phyloP scores from a whole-genome alignment of 2,797 vertebrate genomes.

The Esox lucius region DNA sequence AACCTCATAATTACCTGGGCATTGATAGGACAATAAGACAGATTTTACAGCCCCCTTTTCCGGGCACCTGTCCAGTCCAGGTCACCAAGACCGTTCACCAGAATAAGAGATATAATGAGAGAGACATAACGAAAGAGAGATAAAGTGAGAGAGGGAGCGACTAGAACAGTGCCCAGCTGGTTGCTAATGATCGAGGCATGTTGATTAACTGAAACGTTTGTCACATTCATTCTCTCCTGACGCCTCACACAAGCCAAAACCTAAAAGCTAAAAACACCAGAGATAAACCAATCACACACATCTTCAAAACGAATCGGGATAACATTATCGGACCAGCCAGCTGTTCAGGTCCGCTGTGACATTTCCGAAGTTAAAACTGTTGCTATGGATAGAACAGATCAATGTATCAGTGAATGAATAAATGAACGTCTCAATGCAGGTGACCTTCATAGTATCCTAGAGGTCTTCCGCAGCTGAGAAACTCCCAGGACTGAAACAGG shows the following conservation, averaged over 20 bases:
- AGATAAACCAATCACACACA: not conserved
- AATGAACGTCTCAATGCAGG: not conserved
- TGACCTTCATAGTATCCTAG: conserved; percentile 6
- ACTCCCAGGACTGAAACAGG: not conserved
- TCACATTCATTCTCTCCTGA: not conserved
- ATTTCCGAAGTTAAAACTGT: not conserved
- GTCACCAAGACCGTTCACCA: not conserved
- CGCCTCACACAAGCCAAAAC: not conserved
- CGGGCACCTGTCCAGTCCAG: not conserved
- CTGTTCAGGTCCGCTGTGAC: not conserved
- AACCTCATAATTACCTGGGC: not conserved
- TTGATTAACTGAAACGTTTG: conserved; percentile 1
- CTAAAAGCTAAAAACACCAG: too few species aligned
- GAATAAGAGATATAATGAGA: not conserved
- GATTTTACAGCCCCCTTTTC: not conserved
- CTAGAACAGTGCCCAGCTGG: conserved; percentile 4
- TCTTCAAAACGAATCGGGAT: not conserved
- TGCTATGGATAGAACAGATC: not conserved
- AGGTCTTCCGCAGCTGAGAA: not conserved
- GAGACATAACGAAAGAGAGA: not conserved
- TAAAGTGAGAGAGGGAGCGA: not conserved
- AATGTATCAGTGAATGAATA: not conserved
- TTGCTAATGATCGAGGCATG: conserved; percentile 1
- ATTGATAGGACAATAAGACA: not conserved
- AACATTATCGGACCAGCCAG: not conserved